Evolutionary conservation across 2,113 vertebrate species (phyloP), one percentile per base, ranked within the genome.

Genomic region (Microtus pennsylvanicus): DNA sequence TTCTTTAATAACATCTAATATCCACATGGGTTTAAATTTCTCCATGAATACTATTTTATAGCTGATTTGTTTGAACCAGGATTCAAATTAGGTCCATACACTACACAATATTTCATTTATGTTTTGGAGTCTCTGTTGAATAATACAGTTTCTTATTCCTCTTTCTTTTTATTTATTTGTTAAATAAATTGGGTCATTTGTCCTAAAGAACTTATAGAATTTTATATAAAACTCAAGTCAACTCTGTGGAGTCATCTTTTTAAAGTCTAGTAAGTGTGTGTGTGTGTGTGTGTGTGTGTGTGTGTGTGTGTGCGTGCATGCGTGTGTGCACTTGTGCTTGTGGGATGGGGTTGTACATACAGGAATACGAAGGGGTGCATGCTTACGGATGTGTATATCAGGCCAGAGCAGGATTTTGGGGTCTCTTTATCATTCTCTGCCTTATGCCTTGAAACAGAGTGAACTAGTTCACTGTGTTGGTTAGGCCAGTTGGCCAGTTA

Each of bases 51-150:
- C 70, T 11, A 65, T 61, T 87, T 78, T 75, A 42, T 17, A 83
- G 76, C 63, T 88, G 52, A 93, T 61, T 88, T 89, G 35, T 52
- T 85, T 95, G 52, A 90, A 91, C 78, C 24, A 75, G 55, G 45
- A 86, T 86, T 95, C 30, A 63, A 80, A 91, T 75, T 52, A 90
- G 47, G 55, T 33, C 22, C 8, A 63, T 42, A 75, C 1, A 30
- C 26, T n/a, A 75, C 2, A 30, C 33, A 28, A 11, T 69, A 87
- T 92, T 75, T 94, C 14, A 50, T 45, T 87, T 81, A 50, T 69
- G 22, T 80, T n/a, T 92, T 61, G 45, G 88, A 74, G 45, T 45
- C 24, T 72, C 55, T 58, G 14, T 75, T 74, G 42, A 76, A 76
- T 81, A 47, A 19, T 5, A 91, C 0, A 50, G 47, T 63, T 94